phyloP scores from a whole-genome alignment of 2,888 invertebrate genomes.

The Polyommatus iphigenia region DNA sequence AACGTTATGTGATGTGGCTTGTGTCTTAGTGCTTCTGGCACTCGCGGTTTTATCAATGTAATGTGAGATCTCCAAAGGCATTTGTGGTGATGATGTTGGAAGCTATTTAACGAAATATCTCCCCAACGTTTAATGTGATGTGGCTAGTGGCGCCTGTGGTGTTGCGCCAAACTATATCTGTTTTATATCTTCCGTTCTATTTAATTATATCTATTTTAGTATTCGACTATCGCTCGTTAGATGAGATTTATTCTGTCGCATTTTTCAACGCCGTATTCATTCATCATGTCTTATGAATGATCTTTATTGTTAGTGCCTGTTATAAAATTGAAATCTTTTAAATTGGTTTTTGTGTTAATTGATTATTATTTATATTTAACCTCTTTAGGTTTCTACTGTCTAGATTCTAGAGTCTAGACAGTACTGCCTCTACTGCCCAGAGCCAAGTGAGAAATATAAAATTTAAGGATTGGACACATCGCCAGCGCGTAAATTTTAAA shows the following conservation, averaged over 20 bases:
- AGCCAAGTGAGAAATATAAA: too few relatives aligned
- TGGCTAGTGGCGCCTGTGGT: conserved; percentile 24
- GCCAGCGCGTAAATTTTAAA: too few relatives aligned
- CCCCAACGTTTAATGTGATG: conserved; percentile 3
- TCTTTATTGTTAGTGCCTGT: not conserved
- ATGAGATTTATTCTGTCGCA: conserved; percentile 29
- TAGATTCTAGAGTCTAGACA: too few relatives aligned
- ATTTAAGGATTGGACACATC: too few relatives aligned
- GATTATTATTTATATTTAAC: too few relatives aligned
- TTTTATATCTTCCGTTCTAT: conserved; percentile 70
- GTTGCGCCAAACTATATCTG: conserved; percentile 29
- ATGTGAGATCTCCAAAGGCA: too few relatives aligned
- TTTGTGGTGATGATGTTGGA: not conserved
- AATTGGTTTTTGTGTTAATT: not conserved
- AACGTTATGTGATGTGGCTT: not conserved
- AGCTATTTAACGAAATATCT: not conserved
- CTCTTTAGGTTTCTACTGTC: too few relatives aligned
- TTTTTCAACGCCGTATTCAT: conserved; percentile 3
- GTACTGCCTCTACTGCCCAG: too few relatives aligned
- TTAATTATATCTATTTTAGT: conserved; percentile 62
- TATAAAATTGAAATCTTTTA: not conserved
- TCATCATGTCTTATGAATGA: conserved; percentile 6
- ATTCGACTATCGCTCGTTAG: conserved; percentile 51
- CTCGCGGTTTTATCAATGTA: too few relatives aligned
- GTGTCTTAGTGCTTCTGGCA: too few relatives aligned